Conservation (phyloP, 2,888 invertebrate genomes). For the Chloromyia formosa region DNA sequence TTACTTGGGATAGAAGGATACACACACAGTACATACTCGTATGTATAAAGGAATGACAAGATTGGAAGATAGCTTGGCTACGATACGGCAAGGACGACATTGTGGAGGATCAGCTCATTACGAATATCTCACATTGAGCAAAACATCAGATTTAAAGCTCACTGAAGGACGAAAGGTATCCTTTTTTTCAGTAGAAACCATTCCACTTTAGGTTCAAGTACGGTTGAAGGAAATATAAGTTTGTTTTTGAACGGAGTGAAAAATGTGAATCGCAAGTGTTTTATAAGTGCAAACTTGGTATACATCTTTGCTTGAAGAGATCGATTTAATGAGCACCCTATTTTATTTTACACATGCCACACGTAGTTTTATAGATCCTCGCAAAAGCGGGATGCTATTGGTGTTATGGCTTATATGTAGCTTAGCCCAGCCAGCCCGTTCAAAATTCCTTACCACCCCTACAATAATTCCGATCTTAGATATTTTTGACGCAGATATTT, state of each 20-base stretch:
- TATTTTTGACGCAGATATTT: too few relatives aligned
- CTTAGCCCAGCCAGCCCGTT: too few relatives aligned
- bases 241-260: not conserved
- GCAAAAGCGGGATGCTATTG: not conserved
- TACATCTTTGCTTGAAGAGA: slow-evolving; percentile 7
- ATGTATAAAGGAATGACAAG: not conserved
- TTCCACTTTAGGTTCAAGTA: not conserved
- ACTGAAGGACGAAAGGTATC: not conserved
- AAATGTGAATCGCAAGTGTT: slow-evolving; percentile 18
- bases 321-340: slow-evolving; percentile 23
- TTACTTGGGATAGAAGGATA: not conserved
- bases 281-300: slow-evolving; percentile 16
- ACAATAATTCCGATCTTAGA: too few relatives aligned
- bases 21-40: not conserved
- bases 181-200: not conserved
- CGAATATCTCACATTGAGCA: not conserved
- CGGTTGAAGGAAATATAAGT: not conserved
- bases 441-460: too few relatives aligned
- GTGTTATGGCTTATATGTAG: not conserved
- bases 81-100: not conserved
- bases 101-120: slow-evolving; percentile 15
- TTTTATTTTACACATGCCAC: not conserved
- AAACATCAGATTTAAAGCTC: not conserved
- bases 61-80: not conserved
- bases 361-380: not conserved